Percentiles rank a stretch among this genome's conserved stretches.
phyloP scores from a whole-genome alignment of 2,113 vertebrate species.

The Odocoileus virginianus region DNA sequence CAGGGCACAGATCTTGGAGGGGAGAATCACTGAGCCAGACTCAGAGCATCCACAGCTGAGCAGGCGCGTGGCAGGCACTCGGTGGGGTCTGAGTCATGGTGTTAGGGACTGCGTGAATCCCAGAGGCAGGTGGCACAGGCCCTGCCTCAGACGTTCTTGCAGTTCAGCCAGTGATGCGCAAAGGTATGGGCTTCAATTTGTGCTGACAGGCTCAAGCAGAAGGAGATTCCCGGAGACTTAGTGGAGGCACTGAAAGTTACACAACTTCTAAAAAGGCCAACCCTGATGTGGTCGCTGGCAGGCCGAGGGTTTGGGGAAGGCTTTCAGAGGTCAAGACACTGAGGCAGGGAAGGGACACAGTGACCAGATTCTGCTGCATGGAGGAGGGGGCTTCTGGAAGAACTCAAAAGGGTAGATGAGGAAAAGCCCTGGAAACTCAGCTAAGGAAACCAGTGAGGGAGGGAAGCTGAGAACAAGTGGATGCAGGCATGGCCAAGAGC shows the following conservation, averaged over 20 bases:
- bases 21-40: neutral
- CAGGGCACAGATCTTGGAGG: neutral
- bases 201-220: neutral
- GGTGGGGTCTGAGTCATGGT: neutral
- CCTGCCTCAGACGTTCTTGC: neutral
- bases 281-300: neutral
- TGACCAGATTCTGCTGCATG: neutral
- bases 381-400: neutral
- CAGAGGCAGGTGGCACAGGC: neutral
- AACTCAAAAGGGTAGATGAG: neutral
- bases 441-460: neutral
- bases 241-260: neutral
- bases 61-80: neutral
- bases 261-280: neutral
- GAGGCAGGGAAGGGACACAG: neutral
- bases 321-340: too few species aligned
- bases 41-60: neutral
- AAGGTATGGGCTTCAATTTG: neutral
- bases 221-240: neutral
- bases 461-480: neutral
- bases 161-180: neutral
- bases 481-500: too few species aligned
- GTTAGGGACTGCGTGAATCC: neutral
- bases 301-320: neutral
- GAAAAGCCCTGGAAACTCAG: neutral